A percentile compares a stretch with the other conserved stretches of the same genome.
These are phyloP conservation scores for Uria lomvia DNA, from an alignment of 2,113 vertebrate genomes.

Conservation along the genomic window DNA sequence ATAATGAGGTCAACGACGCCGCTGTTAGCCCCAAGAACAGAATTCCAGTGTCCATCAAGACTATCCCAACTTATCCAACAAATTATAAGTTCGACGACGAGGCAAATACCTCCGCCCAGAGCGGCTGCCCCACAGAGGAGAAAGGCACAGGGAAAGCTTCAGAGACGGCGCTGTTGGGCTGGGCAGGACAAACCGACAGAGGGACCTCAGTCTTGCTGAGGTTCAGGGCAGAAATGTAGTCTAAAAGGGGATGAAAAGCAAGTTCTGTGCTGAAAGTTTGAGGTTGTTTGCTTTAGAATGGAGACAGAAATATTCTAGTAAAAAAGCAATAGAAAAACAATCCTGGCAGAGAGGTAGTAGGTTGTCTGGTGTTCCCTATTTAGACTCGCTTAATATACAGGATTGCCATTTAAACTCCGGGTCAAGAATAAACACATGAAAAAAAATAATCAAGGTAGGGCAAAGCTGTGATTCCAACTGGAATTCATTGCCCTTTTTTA, in stretches of 20 bases:
- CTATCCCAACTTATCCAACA: background rate
- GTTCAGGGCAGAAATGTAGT: background rate
- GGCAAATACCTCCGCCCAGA: background rate
- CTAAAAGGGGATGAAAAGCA: slow-evolving; percentile 1
- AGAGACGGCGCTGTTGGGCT: rapidly evolving
- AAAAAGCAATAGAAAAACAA: background rate
- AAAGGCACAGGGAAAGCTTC: background rate
- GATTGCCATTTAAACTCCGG: background rate
- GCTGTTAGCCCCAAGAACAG: background rate
- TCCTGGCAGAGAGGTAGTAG: background rate
- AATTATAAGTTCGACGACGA: background rate
- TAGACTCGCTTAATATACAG: background rate
- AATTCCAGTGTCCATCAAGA: background rate
- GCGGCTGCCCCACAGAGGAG: rapidly evolving
- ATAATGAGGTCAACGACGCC: background rate
- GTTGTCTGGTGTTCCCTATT: background rate
- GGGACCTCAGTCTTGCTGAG: background rate
- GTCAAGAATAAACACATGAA: background rate
- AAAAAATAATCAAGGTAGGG: background rate
- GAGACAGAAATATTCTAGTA: background rate
- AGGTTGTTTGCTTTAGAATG: background rate
- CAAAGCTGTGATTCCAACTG: background rate
- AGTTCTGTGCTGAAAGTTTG: background rate
- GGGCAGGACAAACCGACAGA: background rate
- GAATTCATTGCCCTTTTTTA: background rate